Evolutionary conservation across 92 coral and sea anemone species (phyloP).

Genomic region (Porites evermanni): DNA sequence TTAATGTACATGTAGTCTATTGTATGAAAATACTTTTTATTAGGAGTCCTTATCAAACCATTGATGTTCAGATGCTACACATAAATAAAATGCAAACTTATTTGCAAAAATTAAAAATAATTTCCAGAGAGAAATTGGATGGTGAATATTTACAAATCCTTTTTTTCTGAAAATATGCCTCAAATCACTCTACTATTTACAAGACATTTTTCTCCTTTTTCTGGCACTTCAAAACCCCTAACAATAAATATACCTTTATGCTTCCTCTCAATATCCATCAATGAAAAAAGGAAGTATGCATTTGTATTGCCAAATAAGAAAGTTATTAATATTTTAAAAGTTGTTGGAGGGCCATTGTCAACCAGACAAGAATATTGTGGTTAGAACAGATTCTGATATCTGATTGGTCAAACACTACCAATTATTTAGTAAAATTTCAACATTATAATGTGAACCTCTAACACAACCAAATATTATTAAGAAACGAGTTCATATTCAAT

Average conservation of each 20-base stretch:
- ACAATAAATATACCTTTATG: background rate
- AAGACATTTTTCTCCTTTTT: background rate
- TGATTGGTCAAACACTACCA: constrained; percentile 11
- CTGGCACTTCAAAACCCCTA: background rate
- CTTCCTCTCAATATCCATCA: background rate
- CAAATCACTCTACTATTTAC: constrained; percentile 8
- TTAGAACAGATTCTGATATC: background rate
- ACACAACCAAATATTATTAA: background rate
- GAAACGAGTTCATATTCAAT: background rate
- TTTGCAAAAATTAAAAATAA: constrained; percentile 10
- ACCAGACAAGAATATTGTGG: too few species aligned
- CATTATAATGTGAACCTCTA: background rate
- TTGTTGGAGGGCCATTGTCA: background rate
- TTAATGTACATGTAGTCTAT: too few species aligned
- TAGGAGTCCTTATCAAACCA: constrained; percentile 10
- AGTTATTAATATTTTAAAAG: constrained; percentile 3
- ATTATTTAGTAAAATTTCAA: background rate
- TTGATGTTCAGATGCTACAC: background rate
- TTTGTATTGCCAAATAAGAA: background rate
- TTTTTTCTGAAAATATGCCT: background rate
- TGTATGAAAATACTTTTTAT: constrained; percentile 25
- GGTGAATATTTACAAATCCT: constrained; percentile 28
- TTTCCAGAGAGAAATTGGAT: background rate
- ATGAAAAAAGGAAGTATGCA: background rate
- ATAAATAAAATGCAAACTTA: constrained; percentile 26